These are phyloP conservation scores for Rhorus exstirpatorius DNA, from an alignment of 2,888 invertebrate genomes.

Conservation along the genomic window DNA sequence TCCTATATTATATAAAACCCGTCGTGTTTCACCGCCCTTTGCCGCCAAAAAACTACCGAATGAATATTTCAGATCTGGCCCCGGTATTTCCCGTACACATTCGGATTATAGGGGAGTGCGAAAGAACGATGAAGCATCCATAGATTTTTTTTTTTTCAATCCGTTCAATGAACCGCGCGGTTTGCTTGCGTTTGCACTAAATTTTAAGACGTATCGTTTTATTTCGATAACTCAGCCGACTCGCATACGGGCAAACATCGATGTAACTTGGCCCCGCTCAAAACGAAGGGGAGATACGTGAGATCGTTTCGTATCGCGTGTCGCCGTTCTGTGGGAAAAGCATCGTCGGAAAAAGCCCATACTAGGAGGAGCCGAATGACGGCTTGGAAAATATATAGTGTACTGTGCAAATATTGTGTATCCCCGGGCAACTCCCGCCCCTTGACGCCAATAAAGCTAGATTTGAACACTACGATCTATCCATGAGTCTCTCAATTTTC, in stretches of 20 bases:
- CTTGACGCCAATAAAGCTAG: not conserved
- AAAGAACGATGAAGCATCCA: not conserved
- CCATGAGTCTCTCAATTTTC: conserved; percentile 7
- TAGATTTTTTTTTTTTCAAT: too few species aligned
- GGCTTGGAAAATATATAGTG: too few species aligned
- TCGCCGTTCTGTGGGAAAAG: too few species aligned
- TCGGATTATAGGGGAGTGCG: not conserved
- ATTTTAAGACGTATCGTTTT: not conserved
- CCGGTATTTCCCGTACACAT: not conserved
- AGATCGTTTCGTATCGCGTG: too few species aligned
- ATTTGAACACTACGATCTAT: not conserved
- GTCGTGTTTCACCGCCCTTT: not conserved
- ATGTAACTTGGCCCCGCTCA: too few species aligned
- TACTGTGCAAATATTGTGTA: not conserved
- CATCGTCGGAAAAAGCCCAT: too few species aligned
- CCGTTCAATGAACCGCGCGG: not conserved
- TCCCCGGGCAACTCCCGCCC: not conserved
- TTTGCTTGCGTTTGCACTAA: not conserved
- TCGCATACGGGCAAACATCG: too few species aligned
- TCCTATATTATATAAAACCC: too few species aligned
- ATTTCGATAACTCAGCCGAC: not conserved
- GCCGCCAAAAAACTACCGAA: not conserved
- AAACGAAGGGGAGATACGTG: too few species aligned
- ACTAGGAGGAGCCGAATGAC: too few species aligned
- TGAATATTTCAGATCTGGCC: not conserved